Percentiles rank a stretch among this genome's conserved stretches.
Evolutionary conservation across 2,113 vertebrate species (phyloP).

Genomic region (Stercorarius parasiticus): DNA sequence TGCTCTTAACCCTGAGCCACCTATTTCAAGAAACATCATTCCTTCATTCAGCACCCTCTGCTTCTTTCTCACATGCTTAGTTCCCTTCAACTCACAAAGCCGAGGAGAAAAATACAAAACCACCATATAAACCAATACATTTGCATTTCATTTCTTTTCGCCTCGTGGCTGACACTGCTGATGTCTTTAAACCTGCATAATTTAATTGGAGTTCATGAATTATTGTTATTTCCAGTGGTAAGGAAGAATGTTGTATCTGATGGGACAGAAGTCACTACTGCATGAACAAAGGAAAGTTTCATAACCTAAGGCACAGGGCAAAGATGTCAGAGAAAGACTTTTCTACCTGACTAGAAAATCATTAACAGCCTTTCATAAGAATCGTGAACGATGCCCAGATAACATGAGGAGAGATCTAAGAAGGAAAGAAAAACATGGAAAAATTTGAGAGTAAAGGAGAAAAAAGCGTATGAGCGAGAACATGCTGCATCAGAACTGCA

Average conservation of each 20-base stretch:
- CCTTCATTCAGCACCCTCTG: neutral
- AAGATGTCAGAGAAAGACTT: neutral
- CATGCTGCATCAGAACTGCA: neutral
- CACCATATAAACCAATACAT: neutral
- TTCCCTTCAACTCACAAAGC: neutral
- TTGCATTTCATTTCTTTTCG: neutral
- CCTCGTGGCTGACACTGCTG: neutral
- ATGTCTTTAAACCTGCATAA: neutral
- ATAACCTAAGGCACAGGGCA: neutral
- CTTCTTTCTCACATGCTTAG: neutral
- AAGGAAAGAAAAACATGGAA: neutral
- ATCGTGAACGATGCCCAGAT: neutral
- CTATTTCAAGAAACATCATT: neutral
- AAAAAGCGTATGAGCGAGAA: neutral
- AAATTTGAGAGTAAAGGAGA: neutral
- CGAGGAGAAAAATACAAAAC: neutral
- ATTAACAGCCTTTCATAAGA: neutral
- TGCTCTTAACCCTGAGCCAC: neutral
- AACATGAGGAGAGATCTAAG: neutral
- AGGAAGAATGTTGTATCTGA: neutral
- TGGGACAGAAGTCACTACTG: neutral
- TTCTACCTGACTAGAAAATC: neutral
- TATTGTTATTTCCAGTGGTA: neutral
- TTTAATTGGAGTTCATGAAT: neutral
- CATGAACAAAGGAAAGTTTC: neutral